phyloP scores from a whole-genome alignment of 2,113 vertebrate genomes.

The Cervus canadensis region DNA sequence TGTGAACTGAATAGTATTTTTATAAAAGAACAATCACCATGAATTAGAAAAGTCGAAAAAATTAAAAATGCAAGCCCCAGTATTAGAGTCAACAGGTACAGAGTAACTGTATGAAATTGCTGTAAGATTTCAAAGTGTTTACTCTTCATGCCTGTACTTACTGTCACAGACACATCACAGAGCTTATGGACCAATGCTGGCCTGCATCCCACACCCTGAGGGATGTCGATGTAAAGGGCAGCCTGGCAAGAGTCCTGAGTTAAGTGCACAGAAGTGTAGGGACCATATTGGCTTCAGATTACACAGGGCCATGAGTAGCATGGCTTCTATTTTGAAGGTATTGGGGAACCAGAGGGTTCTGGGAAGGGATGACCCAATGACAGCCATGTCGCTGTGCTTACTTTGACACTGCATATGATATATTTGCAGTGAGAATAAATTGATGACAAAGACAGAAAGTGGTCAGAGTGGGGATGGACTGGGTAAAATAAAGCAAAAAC shows the following conservation, averaged over 20 bases:
- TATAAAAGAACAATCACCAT: background rate
- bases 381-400: background rate
- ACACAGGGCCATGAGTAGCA: background rate
- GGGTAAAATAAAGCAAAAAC: background rate
- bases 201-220: background rate
- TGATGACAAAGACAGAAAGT: background rate
- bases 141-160: background rate
- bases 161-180: background rate
- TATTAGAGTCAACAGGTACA: background rate
- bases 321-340: background rate
- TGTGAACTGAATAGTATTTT: background rate
- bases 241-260: rapidly evolving
- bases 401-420: background rate
- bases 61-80: background rate
- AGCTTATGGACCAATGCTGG: rapidly evolving
- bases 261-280: background rate
- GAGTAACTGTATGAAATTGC: background rate
- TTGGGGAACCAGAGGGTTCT: background rate
- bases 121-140: background rate
- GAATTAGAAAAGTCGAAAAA: background rate
- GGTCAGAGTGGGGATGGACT: no score
- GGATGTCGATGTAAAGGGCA: no score
- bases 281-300: background rate
- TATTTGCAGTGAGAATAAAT: background rate
- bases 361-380: background rate